Percentiles rank a stretch among this genome's conserved stretches.
phyloP scores from a whole-genome alignment of 2,888 invertebrate genomes.

The Andricus curvator region DNA sequence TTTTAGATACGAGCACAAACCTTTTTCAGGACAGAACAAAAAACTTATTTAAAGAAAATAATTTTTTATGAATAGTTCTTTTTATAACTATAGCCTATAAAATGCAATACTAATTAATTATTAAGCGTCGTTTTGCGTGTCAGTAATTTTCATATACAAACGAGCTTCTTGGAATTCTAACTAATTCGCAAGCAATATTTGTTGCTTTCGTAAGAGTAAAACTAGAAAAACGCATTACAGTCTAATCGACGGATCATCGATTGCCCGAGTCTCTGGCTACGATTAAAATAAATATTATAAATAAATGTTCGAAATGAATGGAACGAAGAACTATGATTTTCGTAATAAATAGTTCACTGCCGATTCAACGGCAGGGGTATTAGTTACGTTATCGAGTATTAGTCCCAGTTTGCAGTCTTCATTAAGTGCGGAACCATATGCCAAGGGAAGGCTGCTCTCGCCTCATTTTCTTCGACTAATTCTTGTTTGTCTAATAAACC shows the following conservation, averaged over 20 bases:
- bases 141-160: constrained; percentile 1
- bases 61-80: constrained; percentile 5
- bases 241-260: constrained; percentile 46
- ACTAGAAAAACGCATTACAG: constrained; percentile 42
- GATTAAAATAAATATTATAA: constrained; percentile 56
- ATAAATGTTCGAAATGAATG: constrained; percentile 47
- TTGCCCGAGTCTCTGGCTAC: constrained; percentile 43
- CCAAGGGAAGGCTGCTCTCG: constrained; percentile 88
- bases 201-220: constrained; percentile 43
- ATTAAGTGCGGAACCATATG: constrained; percentile 86
- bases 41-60: neutral
- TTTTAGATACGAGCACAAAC: neutral
- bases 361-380: constrained; percentile 47
- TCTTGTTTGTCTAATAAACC: constrained; percentile 48
- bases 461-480: constrained; percentile 64
- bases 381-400: constrained; percentile 55
- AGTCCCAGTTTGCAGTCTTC: constrained; percentile 85
- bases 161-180: constrained; percentile 39
- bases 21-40: neutral
- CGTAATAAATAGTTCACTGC: constrained; percentile 54
- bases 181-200: constrained; percentile 43
- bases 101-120: constrained; percentile 18
- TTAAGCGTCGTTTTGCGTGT: constrained; percentile 16
- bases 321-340: constrained; percentile 38
- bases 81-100: constrained; percentile 5